A percentile compares a stretch with the other conserved stretches of the same genome.
Conservation (phyloP, 2,113 vertebrate species). For the Coracopsis vasa region DNA sequence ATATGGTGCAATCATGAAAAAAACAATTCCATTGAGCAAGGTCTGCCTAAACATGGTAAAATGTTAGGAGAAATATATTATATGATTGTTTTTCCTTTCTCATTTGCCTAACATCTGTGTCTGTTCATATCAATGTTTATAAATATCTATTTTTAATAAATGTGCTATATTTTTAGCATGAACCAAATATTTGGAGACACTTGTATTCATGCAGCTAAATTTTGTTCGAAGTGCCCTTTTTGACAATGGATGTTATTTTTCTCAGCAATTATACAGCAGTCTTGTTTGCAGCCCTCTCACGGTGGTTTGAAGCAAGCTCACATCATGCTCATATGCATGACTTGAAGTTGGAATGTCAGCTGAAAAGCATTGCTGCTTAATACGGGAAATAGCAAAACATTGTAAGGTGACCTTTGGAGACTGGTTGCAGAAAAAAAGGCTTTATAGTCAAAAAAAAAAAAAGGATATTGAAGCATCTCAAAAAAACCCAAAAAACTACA, state of each 20-base stretch:
- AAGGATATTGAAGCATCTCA: neutral
- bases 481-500: neutral
- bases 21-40: constrained; percentile 9
- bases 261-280: neutral
- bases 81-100: constrained; percentile 61
- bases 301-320: constrained; percentile 42
- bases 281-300: constrained; percentile 44
- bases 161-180: constrained; percentile 86
- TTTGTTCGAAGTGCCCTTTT: constrained; percentile 54
- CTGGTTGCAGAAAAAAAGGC: constrained; percentile 22
- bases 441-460: neutral
- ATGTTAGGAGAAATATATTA: constrained; percentile 53
- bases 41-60: constrained; percentile 61
- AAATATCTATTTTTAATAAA: constrained; percentile 87
- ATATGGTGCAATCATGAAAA: constrained; percentile 33
- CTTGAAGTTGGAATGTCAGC: constrained; percentile 65
- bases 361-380: constrained; percentile 63
- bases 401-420: constrained; percentile 63
- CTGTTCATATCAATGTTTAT: constrained; percentile 79
- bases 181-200: constrained; percentile 72
- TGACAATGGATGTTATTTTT: constrained; percentile 17
- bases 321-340: constrained; percentile 64
- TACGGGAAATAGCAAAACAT: constrained; percentile 43
- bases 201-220: constrained; percentile 51
- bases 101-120: constrained; percentile 69